Evolutionary conservation across 2,888 invertebrate species (phyloP).

Genomic region (Physocephala rufipes): DNA sequence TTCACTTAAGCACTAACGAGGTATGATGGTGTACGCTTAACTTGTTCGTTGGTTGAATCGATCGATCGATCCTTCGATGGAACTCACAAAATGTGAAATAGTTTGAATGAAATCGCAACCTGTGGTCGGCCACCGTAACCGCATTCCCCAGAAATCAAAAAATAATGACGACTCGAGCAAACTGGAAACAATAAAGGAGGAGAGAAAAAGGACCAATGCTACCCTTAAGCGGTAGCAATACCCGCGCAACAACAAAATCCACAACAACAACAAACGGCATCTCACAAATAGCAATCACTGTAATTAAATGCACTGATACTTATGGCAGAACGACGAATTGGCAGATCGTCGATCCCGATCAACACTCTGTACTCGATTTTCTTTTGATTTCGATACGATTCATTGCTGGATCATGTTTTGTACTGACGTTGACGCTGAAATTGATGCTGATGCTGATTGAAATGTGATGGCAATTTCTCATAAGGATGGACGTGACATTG

Average conservation of each 20-base stretch:
- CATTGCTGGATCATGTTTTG: neutral
- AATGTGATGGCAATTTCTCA: constrained; percentile 21
- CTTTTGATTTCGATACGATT: neutral
- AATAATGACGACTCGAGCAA: neutral
- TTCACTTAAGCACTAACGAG: neutral
- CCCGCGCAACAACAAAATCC: neutral
- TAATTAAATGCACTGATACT: constrained; percentile 22
- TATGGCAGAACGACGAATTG: neutral
- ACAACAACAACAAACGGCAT: constrained; percentile 10
- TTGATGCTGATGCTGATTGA: constrained; percentile 18
- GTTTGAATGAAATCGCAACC: constrained; percentile 15
- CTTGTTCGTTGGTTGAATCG: neutral
- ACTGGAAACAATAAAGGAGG: neutral
- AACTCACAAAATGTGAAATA: constrained; percentile 10
- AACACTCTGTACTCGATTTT: neutral
- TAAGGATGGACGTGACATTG: neutral
- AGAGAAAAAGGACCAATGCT: neutral
- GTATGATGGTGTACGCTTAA: neutral
- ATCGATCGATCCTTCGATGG: neutral
- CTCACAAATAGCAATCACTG: neutral
- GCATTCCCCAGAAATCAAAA: constrained; percentile 5
- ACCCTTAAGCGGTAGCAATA: neutral
- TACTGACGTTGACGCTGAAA: no score
- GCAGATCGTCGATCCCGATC: neutral
- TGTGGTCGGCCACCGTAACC: neutral